phyloP scores from a whole-genome alignment of 2,797 vertebrate species.

The Stomatorhinus walkeri region DNA sequence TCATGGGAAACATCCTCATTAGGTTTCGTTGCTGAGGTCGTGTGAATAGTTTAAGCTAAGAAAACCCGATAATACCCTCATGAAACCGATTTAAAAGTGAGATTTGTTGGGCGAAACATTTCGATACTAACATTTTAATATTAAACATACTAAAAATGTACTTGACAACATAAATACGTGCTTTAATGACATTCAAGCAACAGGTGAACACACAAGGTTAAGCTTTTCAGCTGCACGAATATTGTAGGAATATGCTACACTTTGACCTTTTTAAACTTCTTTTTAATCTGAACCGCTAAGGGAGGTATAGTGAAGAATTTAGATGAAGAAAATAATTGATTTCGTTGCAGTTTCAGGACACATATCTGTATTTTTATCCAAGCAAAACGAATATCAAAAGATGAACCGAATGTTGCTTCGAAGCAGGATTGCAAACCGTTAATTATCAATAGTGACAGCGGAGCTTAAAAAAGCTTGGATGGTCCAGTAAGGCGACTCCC shows the following conservation, averaged over 20 bases:
- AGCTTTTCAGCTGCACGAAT: neutral
- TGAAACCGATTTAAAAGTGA: neutral
- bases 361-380: neutral
- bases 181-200: neutral
- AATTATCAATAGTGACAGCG: slow-evolving; percentile 15
- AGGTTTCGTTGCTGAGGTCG: neutral
- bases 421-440: neutral
- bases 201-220: neutral
- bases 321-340: neutral
- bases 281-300: neutral
- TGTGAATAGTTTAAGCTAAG: neutral
- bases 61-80: neutral
- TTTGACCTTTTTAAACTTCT: slow-evolving; percentile 2
- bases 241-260: neutral
- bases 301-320: neutral
- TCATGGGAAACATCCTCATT: slow-evolving; percentile 2
- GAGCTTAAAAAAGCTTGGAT: neutral
- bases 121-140: neutral
- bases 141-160: neutral
- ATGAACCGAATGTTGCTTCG: neutral
- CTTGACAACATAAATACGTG: neutral
- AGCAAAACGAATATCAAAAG: neutral
- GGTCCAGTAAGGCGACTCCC: neutral
- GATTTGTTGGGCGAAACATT: neutral
- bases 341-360: neutral